phyloP scores from a whole-genome alignment of 2,888 invertebrate genomes.

The Phrixothrix hirtus region DNA sequence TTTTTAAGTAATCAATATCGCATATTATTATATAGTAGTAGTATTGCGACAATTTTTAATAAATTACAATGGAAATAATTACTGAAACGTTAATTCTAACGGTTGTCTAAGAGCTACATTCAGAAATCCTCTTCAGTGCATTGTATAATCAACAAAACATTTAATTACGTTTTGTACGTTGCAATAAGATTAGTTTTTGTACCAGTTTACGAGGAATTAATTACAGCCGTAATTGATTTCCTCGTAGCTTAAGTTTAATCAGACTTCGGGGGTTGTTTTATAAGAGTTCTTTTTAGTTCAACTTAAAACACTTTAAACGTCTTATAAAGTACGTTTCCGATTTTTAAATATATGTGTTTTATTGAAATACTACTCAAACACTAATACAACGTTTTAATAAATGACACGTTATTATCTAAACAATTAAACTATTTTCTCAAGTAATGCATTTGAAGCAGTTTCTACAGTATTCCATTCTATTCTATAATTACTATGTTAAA shows the following conservation, averaged over 20 bases:
- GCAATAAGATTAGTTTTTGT: slow-evolving; percentile 53
- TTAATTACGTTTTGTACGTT: slow-evolving; percentile 53
- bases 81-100: slow-evolving; percentile 21
- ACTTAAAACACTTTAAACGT: slow-evolving; percentile 26
- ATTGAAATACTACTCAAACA: too few relatives aligned
- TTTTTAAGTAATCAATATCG: too few relatives aligned
- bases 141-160: slow-evolving; percentile 51
- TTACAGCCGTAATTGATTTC: slow-evolving; percentile 53
- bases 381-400: too few relatives aligned
- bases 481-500: too few relatives aligned
- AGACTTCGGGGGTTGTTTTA: slow-evolving; percentile 45
- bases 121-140: slow-evolving; percentile 47
- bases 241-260: slow-evolving; percentile 50
- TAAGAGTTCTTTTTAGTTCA: slow-evolving; percentile 38
- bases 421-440: too few relatives aligned
- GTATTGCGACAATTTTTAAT: slow-evolving; percentile 6
- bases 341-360: too few relatives aligned
- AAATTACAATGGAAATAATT: slow-evolving; percentile 19
- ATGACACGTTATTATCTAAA: too few relatives aligned
- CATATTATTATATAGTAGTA: too few relatives aligned
- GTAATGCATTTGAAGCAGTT: too few relatives aligned
- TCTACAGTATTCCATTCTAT: too few relatives aligned
- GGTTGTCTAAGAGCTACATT: slow-evolving; percentile 28
- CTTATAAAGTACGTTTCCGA: neutral
- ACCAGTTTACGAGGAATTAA: slow-evolving; percentile 52